Evolutionary conservation across 2,113 vertebrate species (phyloP), one percentile per base, ranked within the genome.

Genomic region (Bos indicus): DNA sequence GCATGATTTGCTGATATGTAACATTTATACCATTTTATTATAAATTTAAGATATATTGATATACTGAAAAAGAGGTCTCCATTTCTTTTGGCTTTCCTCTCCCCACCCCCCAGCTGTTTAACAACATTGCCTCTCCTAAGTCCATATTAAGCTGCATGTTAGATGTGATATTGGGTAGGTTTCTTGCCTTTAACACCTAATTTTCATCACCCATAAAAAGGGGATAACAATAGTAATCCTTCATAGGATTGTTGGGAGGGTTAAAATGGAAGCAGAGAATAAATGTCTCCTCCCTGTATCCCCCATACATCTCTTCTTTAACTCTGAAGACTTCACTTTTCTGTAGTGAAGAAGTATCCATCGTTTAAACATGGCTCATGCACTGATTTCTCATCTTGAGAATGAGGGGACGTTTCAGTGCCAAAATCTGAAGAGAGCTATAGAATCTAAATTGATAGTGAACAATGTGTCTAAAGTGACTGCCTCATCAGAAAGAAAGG

Each of bases 351-450:
- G 40, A 46, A 13, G 23, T 62, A 77, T 92, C 57, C 19, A 7
- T 80, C 83, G 30, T 74, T 90, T 84, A 21, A 54, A 43, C 71
- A 16, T 48, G 33, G 77, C 67, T 94, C 40, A 25, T 82, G 28
- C n/a, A 43, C 60, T 90, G 80, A 67, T 94, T 94, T 92, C 95
- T 33, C 78, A 78, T 60, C 40, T 92, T 82, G 46, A 94, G 81
- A 89, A 64, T 88, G 36, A 46, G 36, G 3, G 21, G 16, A n/a
- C 6, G 3, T 62, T 77, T 84, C 48, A 59, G 82, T 67, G 9
- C 23, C 78, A 81, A 93, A 86, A 67, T 40, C 1, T 88, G 82
- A 81, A 89, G 54, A 60, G 54, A 33, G 43, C 26, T 30, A 46
- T 25, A 51, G n/a, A 60, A 46, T 62, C 28, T 87, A 78, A 81